Conservation (phyloP, 2,113 vertebrate genomes). For the Psittacus erithacus region DNA sequence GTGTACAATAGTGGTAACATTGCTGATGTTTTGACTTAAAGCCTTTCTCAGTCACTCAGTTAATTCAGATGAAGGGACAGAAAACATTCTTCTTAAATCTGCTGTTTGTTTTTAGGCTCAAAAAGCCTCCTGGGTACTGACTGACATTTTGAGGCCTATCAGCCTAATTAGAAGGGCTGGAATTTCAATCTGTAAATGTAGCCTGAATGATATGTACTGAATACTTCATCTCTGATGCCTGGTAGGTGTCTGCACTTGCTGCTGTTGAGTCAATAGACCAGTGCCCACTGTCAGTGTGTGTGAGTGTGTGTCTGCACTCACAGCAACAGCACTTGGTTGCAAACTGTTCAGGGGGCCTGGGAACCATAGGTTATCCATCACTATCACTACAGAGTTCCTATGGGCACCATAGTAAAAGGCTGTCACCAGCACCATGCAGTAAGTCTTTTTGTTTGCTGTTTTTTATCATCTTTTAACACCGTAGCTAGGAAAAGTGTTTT, state of each 20-base stretch:
- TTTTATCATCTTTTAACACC: background rate
- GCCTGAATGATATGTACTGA: background rate
- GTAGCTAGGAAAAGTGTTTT: background rate
- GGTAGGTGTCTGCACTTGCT: background rate
- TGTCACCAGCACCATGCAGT: background rate
- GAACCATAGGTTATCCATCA: background rate
- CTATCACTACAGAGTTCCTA: background rate
- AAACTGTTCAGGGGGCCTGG: background rate
- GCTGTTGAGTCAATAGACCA: background rate
- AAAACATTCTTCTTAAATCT: background rate
- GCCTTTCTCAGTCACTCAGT: background rate
- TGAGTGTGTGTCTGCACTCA: rapidly evolving
- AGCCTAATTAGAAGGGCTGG: background rate
- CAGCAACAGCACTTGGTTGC: rapidly evolving
- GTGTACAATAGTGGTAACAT: background rate
- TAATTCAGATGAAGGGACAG: background rate
- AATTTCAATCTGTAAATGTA: background rate
- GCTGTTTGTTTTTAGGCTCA: background rate
- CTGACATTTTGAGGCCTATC: background rate
- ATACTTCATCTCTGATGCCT: background rate
- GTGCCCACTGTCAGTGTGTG: rapidly evolving
- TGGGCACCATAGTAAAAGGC: rapidly evolving
- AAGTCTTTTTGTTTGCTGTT: background rate
- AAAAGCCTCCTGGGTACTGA: background rate
- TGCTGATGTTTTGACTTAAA: background rate